Base-by-base conservation (phyloP, 2,113 vertebrate species). In the Balaeniceps rex region DNA sequence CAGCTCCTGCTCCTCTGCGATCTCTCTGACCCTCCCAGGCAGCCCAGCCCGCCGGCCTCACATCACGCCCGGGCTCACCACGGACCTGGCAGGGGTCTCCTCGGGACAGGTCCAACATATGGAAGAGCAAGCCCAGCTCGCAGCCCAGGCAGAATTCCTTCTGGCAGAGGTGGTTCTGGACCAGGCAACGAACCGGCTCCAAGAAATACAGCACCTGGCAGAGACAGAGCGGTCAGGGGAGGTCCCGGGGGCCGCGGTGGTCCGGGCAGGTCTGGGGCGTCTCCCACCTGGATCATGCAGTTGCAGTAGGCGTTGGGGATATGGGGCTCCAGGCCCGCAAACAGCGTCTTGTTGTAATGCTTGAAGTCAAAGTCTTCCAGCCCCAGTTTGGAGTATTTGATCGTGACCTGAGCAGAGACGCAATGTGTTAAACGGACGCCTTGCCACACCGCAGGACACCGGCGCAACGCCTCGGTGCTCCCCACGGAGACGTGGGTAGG, bases 291-390 rank as follows among this genome's bases (percentile, higher is more conserved):
- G 87, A 99, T 99, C 99, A 99, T 99, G 97, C 99, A 99, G 98
- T 99, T 99, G 95, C 99, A 99, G 98, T 99, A 99, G 46, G 99
- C 99, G 3, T 99, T 99, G 91, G 99, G 99, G 91, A 99, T 99
- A 91, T 99, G 99, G n/a, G 99, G 99, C 96, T 99, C 99, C 96
- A 99, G 97, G 8, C 99, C 99, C 5, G 99, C 99, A 92, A 99
- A 99, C 90, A 99, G 94, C 1, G 99, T 99, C 97, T 99, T 99
- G 98, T 99, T 99, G 98, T 99, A 99, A 97, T 99, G 99, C 96
- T 99, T 99, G 96, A 99, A 99, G 97, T 99, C 99, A 97, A 99
- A 99, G 92, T 99, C 99, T 88, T 99, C 99, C 66, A 99, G 97
- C 28, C 99, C 99, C 66, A 99, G 98, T 97, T 99, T 99, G 58